Base-by-base conservation (phyloP, 2,797 vertebrate species). In the Denticeps clupeoides region DNA sequence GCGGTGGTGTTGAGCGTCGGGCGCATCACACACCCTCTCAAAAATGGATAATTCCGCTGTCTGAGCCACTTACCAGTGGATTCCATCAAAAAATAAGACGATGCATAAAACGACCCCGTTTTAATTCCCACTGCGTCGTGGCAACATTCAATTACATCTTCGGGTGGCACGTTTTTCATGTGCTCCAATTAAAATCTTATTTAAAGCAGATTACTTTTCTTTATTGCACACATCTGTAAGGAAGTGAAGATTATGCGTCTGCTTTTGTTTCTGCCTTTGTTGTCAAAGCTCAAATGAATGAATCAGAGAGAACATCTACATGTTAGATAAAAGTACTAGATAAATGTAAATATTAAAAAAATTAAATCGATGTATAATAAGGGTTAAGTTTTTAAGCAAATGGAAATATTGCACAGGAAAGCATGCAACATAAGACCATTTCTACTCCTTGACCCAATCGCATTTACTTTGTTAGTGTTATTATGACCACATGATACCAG, bases 1-100 rank as follows among this genome's bases (percentile, higher is more conserved):
- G 55, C 41, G 16, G 51, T 61, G 57, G 57, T 68, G 58, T 56
- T 56, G 65, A 72, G 55, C 60, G 56, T 56, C 56, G 65, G 72
- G 55, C 60, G 56, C 58, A 66, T 70, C 69, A 60, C 63, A 23
- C 60, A 55, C 67, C 63, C 40, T 72, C 69, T 67, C 60, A 71
- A 75, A 78, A 70, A 57, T 64, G n/a, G 70, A 81, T 82, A 77
- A 82, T 80, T 75, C 75, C 55, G 65, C 74, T 79, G 80, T 81
- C 82, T 70, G 54, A 65, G 63, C 67, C 78, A 79, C 79, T 83
- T 80, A 80, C 74, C 56, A 71, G 66, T 58, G 49, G 75, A 81
- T 82, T 83, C 79, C 80, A 81, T 83, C 82, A 82, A 80, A n/a
- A 81, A 80, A 70, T 80, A 81, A 80, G 78, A 79, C 78, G 79